phyloP scores from a whole-genome alignment of 2,888 invertebrate genomes.

The Lasioglossum malachurum region DNA sequence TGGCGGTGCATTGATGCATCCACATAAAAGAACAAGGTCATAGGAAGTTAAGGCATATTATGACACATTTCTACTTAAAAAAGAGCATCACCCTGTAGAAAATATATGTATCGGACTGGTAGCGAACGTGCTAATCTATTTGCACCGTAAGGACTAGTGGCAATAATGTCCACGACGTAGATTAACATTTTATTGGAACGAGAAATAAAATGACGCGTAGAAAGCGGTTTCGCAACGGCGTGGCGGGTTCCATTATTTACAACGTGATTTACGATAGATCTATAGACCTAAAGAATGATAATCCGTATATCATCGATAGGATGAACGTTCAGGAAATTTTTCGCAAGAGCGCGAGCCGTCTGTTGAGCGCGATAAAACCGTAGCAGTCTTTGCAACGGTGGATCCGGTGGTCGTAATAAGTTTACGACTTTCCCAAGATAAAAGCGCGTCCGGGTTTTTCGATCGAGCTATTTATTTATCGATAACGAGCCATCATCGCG shows the following conservation, averaged over 20 bases:
- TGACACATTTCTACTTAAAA: too few relatives aligned
- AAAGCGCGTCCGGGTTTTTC: background rate
- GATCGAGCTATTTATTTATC: conserved; percentile 20
- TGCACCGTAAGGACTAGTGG: background rate
- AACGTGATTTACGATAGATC: background rate
- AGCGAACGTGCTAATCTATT: background rate
- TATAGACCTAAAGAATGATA: background rate
- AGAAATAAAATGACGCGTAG: background rate
- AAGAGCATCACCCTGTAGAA: too few relatives aligned
- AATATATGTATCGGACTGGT: too few relatives aligned
- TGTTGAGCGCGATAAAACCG: conserved; percentile 23
- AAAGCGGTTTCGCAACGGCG: background rate
- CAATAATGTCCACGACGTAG: background rate
- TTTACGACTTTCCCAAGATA: conserved; percentile 33
- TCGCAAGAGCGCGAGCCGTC: background rate
- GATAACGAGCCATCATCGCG: conserved; percentile 40
- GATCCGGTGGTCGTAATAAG: conserved; percentile 32
- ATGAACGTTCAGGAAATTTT: background rate
- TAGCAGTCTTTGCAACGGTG: conserved; percentile 30
- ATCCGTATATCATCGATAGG: conserved; percentile 11
- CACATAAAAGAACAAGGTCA: too few relatives aligned
- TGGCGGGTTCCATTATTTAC: background rate
- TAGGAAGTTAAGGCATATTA: too few relatives aligned
- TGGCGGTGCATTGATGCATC: too few relatives aligned
- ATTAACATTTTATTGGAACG: background rate